Evolutionary conservation across 2,888 invertebrate genomes (phyloP).

Genomic region (Desoria tigrina): DNA sequence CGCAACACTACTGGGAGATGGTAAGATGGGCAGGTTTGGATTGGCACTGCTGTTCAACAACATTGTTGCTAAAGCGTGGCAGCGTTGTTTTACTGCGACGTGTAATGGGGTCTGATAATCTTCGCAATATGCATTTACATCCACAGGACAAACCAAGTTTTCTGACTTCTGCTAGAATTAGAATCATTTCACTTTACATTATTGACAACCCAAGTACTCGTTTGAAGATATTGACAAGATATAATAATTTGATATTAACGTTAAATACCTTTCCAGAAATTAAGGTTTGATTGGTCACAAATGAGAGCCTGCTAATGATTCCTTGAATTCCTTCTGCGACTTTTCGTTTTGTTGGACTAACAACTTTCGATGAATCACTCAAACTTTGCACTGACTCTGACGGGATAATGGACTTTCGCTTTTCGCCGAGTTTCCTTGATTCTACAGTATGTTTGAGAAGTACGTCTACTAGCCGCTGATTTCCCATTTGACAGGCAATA

Average conservation of each 20-base stretch:
- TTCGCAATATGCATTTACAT: constrained; percentile 73
- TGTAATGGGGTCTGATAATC: constrained; percentile 80
- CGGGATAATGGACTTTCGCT: neutral
- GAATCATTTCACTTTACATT: too few relatives aligned
- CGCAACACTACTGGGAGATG: constrained; percentile 25
- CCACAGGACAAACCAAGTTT: constrained; percentile 67
- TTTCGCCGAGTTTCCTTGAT: constrained; percentile 46
- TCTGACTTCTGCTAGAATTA: constrained; percentile 45
- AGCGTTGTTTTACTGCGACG: constrained; percentile 74
- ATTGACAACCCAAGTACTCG: constrained; percentile 21
- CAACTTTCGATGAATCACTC: constrained; percentile 20
- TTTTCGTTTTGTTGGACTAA: constrained; percentile 66
- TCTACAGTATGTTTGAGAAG: constrained; percentile 63
- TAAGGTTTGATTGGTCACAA: constrained; percentile 51
- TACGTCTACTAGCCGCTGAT: constrained; percentile 73
- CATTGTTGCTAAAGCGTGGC: constrained; percentile 69
- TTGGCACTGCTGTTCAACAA: constrained; percentile 66
- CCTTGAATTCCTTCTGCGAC: constrained; percentile 87
- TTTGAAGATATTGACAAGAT: too few relatives aligned
- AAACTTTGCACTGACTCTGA: constrained; percentile 37
- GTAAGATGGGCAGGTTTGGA: constrained; percentile 71
- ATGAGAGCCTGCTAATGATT: constrained; percentile 74
- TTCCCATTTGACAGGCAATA: constrained; percentile 81
- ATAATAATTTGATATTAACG: too few relatives aligned
- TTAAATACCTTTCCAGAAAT: constrained; percentile 32